Conservation (phyloP, 2,797 vertebrate genomes). For the Sylvilagus floridanus region DNA sequence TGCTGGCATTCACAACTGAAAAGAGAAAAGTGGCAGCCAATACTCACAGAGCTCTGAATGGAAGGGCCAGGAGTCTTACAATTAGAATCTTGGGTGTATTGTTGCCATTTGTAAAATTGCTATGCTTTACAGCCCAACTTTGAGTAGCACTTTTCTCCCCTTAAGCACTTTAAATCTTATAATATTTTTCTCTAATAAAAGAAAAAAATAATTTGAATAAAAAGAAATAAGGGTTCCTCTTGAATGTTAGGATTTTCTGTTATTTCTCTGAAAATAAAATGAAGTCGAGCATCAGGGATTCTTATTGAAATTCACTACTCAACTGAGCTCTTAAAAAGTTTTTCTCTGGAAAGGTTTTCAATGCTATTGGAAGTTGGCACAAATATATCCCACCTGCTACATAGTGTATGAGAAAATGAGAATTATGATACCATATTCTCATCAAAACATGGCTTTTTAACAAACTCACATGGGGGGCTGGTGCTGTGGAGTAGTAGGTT, state of each 20-base stretch:
- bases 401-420: not conserved
- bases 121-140: constrained; percentile 12
- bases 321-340: not conserved
- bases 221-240: not conserved
- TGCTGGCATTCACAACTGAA: not conserved
- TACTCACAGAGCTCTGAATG: not conserved
- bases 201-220: constrained; percentile 13
- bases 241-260: constrained; percentile 23
- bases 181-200: constrained; percentile 48
- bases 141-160: not conserved
- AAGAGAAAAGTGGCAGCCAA: not conserved
- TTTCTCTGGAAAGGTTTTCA: constrained; percentile 46
- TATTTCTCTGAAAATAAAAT: constrained; percentile 47
- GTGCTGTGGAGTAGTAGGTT: no score
- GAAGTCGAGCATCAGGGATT: constrained; percentile 18
- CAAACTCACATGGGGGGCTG: no score
- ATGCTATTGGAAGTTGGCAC: constrained; percentile 16
- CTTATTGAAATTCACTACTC: constrained; percentile 27
- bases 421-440: not conserved
- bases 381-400: not conserved
- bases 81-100: not conserved
- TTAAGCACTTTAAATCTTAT: not conserved
- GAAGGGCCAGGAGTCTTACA: not conserved
- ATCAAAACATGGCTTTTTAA: not conserved
- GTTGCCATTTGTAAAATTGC: not conserved